phyloP scores from a whole-genome alignment of 2,888 invertebrate genomes.

The Dryocosmus kuriphilus region DNA sequence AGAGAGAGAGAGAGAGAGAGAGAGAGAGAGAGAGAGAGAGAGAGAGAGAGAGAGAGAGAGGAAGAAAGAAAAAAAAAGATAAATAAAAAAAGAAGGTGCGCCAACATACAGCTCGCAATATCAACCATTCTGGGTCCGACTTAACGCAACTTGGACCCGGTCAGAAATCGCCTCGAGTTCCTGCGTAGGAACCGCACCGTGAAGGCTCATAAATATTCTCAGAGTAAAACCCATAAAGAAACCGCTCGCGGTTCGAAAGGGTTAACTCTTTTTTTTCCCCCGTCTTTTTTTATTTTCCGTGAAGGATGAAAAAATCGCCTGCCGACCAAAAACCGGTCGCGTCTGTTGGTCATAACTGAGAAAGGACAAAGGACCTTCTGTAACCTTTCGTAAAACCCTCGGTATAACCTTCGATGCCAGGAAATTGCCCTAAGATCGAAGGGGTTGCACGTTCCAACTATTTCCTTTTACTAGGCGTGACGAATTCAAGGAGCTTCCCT shows the following conservation, averaged over 20 bases:
- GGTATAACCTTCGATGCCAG: conserved; percentile 16
- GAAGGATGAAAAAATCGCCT: conserved; percentile 30
- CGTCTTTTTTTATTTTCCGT: conserved; percentile 40
- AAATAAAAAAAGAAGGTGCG: conserved; percentile 20
- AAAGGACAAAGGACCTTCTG: conserved; percentile 41
- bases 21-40: background rate
- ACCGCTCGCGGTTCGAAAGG: conserved; percentile 73
- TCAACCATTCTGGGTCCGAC: conserved; percentile 38
- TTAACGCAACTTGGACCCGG: conserved; percentile 8
- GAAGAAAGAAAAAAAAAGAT: conserved; percentile 4
- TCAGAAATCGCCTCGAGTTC: conserved; percentile 49
- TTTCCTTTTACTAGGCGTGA: conserved; percentile 23
- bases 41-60: background rate
- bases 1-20: background rate
- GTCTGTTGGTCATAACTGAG: conserved; percentile 36
- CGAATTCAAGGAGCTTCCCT: conserved; percentile 12
- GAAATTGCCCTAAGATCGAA: conserved; percentile 14
- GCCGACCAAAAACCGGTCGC: conserved; percentile 36
- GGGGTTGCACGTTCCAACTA: background rate
- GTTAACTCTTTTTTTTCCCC: conserved; percentile 68
- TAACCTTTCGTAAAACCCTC: too few relatives aligned
- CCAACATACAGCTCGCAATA: conserved; percentile 44
- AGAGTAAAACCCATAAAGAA: conserved; percentile 74
- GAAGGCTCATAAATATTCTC: conserved; percentile 75
- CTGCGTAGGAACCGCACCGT: conserved; percentile 61